These are phyloP conservation scores for Eupleurogrammus muticus DNA, from an alignment of 2,797 vertebrate species.

Conservation along the genomic window DNA sequence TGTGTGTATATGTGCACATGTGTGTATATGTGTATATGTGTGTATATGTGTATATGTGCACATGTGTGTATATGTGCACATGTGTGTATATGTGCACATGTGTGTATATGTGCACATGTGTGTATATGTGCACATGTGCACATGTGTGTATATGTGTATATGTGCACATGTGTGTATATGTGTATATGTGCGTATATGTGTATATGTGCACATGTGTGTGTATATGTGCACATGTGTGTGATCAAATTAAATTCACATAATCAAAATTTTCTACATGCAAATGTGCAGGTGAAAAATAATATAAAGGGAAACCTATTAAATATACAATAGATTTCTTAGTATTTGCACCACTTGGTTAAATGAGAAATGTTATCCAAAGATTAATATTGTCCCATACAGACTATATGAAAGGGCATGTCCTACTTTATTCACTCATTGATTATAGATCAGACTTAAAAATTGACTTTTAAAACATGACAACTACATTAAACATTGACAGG, in stretches of 20 bases:
- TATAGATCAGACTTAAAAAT: background rate
- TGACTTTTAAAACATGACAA: background rate
- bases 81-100: no score
- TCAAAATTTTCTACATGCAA: background rate
- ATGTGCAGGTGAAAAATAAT: background rate
- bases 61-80: no score
- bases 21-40: no score
- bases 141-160: no score
- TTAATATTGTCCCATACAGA: background rate
- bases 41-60: no score
- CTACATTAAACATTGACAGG: background rate
- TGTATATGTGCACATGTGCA: no score
- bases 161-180: no score
- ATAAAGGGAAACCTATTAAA: background rate
- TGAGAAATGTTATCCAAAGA: background rate
- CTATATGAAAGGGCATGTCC: background rate
- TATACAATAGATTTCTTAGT: background rate
- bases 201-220: no score
- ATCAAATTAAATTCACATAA: background rate
- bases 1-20: no score
- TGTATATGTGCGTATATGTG: no score
- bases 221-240: no score
- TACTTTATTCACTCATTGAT: background rate
- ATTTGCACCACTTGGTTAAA: background rate
- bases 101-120: no score